Evolutionary conservation across 2,888 invertebrate genomes (phyloP).

Genomic region (Dexiosoma caninum): DNA sequence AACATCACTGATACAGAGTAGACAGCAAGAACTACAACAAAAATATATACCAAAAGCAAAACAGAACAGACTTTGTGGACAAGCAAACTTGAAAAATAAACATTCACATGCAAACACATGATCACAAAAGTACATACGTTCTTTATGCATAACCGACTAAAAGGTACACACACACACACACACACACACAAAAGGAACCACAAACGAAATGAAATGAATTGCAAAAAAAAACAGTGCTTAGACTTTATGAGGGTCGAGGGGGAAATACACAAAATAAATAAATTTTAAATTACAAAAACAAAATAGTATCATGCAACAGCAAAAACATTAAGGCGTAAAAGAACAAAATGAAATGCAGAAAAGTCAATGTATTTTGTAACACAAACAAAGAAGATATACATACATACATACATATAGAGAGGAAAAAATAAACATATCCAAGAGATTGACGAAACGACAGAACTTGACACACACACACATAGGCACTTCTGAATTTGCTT

Average conservation of each 20-base stretch:
- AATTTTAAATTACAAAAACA: conserved; percentile 7
- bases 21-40: conserved; percentile 54
- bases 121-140: conserved; percentile 1
- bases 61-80: conserved; percentile 42
- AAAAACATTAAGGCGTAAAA: conserved; percentile 44
- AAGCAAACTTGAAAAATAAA: conserved; percentile 33
- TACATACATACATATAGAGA: not conserved
- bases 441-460: conserved; percentile 25
- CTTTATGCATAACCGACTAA: conserved; percentile 41
- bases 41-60: conserved; percentile 14
- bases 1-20: too few relatives aligned
- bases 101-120: conserved; percentile 7
- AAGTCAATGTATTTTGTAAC: conserved; percentile 72
- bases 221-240: not conserved
- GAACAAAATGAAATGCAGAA: conserved; percentile 72
- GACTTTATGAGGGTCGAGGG: conserved; percentile 22
- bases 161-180: not conserved
- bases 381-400: conserved; percentile 6
- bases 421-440: conserved; percentile 28
- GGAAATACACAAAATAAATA: conserved; percentile 29
- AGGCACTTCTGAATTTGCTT: not conserved
- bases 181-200: not conserved
- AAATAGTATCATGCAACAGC: conserved; percentile 47
- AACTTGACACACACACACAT: not conserved
- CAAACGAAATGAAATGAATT: conserved; percentile 5